These are phyloP conservation scores for Carapus acus DNA, from an alignment of 2,797 vertebrate genomes.

Conservation along the genomic window DNA sequence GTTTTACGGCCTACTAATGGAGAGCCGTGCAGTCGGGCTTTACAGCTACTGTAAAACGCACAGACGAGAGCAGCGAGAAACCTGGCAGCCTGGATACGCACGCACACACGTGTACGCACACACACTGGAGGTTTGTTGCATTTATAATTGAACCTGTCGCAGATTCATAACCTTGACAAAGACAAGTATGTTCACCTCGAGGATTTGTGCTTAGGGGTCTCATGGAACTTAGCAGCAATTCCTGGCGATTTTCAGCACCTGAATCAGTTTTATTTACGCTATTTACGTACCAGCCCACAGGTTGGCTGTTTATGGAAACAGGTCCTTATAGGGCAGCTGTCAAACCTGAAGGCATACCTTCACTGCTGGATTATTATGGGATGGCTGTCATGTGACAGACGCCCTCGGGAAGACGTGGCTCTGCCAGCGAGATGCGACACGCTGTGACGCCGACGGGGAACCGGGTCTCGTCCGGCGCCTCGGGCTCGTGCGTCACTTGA, in stretches of 20 bases:
- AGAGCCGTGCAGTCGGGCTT: constrained; percentile 7
- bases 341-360: constrained; percentile 23
- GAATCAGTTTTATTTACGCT: too few relatives aligned
- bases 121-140: too few relatives aligned
- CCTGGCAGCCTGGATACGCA: neutral
- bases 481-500: constrained; percentile 9
- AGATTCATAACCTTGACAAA: too few relatives aligned
- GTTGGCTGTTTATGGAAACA: too few relatives aligned
- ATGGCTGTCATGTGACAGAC: constrained; percentile 34
- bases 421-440: constrained; percentile 10
- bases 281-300: too few relatives aligned
- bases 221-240: too few relatives aligned
- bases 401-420: constrained; percentile 13
- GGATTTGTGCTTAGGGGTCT: too few relatives aligned
- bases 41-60: constrained; percentile 11
- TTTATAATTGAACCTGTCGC: too few relatives aligned
- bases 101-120: too few relatives aligned
- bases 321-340: constrained; percentile 45
- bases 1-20: neutral
- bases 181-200: too few relatives aligned
- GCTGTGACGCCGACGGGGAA: constrained; percentile 12
- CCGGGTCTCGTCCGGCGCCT: constrained; percentile 2
- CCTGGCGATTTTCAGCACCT: too few relatives aligned
- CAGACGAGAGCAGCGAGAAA: neutral
- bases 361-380: constrained; percentile 26